Evolutionary conservation across 2,888 invertebrate species (phyloP), one percentile per base, ranked within the genome.

Genomic region (Rhagonycha fulva): DNA sequence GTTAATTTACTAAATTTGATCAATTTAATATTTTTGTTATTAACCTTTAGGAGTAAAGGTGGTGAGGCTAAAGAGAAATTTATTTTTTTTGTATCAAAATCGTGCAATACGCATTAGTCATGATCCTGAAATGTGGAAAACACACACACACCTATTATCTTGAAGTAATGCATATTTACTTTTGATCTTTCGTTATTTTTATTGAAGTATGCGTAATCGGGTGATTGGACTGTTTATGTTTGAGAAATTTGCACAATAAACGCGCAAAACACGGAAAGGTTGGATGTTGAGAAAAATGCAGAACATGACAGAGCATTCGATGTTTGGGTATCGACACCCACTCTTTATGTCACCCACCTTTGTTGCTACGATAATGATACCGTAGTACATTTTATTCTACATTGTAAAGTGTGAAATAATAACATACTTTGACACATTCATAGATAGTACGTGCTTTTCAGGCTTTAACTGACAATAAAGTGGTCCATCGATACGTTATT

Each of bases 11-110:
- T 71, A 72, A 76, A 78, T 78, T 76, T 63, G 28, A 66, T 74
- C 76, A 76, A 79, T 75, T 78, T 80, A 76, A 79, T 78, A 76
- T 76, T 78, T 80, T 79, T 78, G 76, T 70, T 71, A 72, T 71
- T 47, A 23, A 67, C 68, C 75, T 70, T 73, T 60, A 68, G 47
- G n/a, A 47, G 47, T 47, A 47, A 47, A 47, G 47, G 47, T 47
- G 47, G 70, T 69, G 28, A 72, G 24, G 66, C 70, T 70, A 67
- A 76, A 32, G 70, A 74, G 63, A 24, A 66, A 68, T 62, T 47
- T 66, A 66, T 12, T 62, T 66, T 66, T 66, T 66, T 24, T 24
- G n/a, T 66, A 66, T 66, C 26, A 26, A 66, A 24, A 66, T 24
- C 26, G 63, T 66, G 19, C 63, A 63, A 63, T 19, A 12, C 9